Conservation (phyloP, 2,888 invertebrate genomes). For the Cantharis nigra region DNA sequence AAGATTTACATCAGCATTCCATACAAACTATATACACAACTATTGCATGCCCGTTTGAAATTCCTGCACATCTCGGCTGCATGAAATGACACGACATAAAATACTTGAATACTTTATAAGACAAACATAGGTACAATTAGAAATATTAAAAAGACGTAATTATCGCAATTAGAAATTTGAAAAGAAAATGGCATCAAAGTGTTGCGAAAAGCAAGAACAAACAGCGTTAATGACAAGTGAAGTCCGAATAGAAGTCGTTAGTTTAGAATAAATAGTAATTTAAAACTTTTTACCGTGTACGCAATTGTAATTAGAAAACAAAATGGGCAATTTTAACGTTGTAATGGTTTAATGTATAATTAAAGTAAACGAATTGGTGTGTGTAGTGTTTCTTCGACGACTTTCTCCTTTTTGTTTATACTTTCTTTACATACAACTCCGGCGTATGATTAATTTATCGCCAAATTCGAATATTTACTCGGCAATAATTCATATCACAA, state of each 20-base stretch:
- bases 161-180: neutral
- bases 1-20: neutral
- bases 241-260: neutral
- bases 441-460: neutral
- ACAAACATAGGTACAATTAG: neutral
- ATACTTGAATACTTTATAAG: neutral
- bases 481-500: neutral
- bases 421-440: neutral
- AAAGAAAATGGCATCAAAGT: neutral
- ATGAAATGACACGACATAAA: neutral
- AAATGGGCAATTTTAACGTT: neutral
- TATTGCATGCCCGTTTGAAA: neutral
- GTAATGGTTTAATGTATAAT: neutral
- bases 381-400: neutral
- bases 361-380: neutral
- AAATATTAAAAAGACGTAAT: neutral
- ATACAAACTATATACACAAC: neutral
- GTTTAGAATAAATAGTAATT: neutral
- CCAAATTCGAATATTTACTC: neutral
- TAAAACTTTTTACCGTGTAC: neutral
- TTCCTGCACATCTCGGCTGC: neutral
- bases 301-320: neutral
- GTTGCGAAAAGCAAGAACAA: neutral
- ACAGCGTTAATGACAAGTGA: neutral
- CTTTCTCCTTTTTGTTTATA: neutral